These are phyloP conservation scores for Notodonta ziczac DNA, from an alignment of 2,888 invertebrate genomes.

Conservation along the genomic window DNA sequence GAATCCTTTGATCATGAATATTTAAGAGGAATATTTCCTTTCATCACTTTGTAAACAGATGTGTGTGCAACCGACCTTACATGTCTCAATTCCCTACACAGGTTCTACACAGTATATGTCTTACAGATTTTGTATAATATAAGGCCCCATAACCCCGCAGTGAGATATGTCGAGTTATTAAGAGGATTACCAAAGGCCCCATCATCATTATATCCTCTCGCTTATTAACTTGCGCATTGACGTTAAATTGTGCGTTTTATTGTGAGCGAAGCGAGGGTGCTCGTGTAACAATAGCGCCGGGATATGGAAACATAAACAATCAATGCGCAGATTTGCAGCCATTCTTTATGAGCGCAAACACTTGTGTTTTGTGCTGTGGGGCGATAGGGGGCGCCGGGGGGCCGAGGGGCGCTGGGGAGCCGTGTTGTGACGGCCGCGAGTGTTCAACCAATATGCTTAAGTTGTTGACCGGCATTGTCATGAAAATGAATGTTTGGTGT, in stretches of 20 bases:
- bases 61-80: too few species aligned
- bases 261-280: constrained; percentile 62
- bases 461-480: constrained; percentile 76
- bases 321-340: constrained; percentile 81
- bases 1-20: too few species aligned
- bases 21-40: too few species aligned
- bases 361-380: constrained; percentile 70
- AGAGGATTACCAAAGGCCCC: constrained; percentile 60
- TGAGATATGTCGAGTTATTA: constrained; percentile 28
- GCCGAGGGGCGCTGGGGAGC: constrained; percentile 37
- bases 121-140: background rate
- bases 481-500: constrained; percentile 71
- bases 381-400: constrained; percentile 37
- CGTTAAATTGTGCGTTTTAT: constrained; percentile 78
- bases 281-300: constrained; percentile 64
- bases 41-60: too few species aligned
- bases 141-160: background rate
- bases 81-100: too few species aligned
- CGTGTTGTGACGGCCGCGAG: constrained; percentile 69
- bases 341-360: constrained; percentile 82
- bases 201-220: constrained; percentile 62
- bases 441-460: constrained; percentile 80
- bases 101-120: too few species aligned
- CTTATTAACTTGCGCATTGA: constrained; percentile 75
- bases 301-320: constrained; percentile 80